These are phyloP conservation scores for Lontra canadensis DNA, from an alignment of 2,113 vertebrate genomes.

Conservation along the genomic window DNA sequence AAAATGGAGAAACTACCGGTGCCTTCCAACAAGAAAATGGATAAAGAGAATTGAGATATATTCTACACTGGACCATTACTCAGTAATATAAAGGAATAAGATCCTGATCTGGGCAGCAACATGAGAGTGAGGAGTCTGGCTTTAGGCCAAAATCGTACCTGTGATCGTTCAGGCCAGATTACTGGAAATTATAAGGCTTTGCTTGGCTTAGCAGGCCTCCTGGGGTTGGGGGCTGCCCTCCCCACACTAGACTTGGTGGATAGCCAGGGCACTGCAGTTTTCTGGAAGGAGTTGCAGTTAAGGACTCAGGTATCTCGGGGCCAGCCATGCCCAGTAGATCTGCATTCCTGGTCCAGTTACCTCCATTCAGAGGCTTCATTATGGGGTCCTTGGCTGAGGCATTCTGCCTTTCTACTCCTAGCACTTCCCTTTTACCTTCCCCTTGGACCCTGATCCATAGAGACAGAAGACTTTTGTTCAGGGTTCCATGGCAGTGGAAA, in stretches of 20 bases:
- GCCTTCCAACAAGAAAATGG: not conserved
- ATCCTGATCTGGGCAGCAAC: not conserved
- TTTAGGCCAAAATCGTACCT: not conserved
- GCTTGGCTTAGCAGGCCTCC: not conserved
- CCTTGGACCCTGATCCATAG: too few species aligned
- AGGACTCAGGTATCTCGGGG: rapidly evolving
- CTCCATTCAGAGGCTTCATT: not conserved
- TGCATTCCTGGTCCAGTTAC: too few species aligned
- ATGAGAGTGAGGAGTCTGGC: not conserved
- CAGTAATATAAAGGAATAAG: not conserved
- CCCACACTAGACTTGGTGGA: not conserved
- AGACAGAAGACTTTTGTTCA: not conserved
- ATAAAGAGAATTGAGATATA: not conserved
- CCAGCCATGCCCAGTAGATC: not conserved
- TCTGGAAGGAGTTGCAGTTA: not conserved
- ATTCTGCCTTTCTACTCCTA: not conserved
- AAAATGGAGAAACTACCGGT: not conserved
- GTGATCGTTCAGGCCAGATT: not conserved
- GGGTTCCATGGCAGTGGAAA: too few species aligned
- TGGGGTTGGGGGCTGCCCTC: not conserved
- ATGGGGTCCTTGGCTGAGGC: not conserved
- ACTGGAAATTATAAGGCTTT: not conserved
- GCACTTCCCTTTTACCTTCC: too few species aligned
- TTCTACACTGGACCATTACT: not conserved
- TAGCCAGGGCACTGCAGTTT: not conserved